Conservation (phyloP, 2,113 vertebrate species). For the Helogale parvula region DNA sequence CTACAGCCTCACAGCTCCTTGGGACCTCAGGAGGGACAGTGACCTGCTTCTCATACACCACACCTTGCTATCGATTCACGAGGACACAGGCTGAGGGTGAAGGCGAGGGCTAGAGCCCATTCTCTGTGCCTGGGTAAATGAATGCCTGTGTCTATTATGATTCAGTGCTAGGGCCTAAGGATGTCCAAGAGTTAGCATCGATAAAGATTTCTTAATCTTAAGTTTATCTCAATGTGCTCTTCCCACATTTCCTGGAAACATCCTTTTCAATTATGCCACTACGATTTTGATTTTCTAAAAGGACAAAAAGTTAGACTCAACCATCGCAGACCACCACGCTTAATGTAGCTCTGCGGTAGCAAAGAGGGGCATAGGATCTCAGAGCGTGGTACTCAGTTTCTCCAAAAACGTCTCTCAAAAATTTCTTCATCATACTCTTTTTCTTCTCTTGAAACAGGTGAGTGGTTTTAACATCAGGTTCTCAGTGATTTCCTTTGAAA, state of each 20-base stretch:
- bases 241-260: background rate
- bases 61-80: background rate
- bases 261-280: background rate
- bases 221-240: background rate
- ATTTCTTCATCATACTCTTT: background rate
- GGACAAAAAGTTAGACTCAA: background rate
- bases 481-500: background rate
- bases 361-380: background rate
- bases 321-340: background rate
- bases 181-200: background rate
- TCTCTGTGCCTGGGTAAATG: background rate
- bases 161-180: background rate
- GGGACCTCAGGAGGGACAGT: background rate
- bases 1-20: background rate
- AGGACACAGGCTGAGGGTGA: background rate
- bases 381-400: background rate
- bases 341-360: background rate
- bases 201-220: background rate
- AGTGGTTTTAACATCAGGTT: background rate
- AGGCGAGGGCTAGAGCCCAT: background rate
- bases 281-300: background rate
- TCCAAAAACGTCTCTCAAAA: background rate
- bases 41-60: background rate
- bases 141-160: background rate
- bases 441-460: background rate